Base-by-base conservation (phyloP, 2,113 vertebrate genomes). In the Osmerus mordax region DNA sequence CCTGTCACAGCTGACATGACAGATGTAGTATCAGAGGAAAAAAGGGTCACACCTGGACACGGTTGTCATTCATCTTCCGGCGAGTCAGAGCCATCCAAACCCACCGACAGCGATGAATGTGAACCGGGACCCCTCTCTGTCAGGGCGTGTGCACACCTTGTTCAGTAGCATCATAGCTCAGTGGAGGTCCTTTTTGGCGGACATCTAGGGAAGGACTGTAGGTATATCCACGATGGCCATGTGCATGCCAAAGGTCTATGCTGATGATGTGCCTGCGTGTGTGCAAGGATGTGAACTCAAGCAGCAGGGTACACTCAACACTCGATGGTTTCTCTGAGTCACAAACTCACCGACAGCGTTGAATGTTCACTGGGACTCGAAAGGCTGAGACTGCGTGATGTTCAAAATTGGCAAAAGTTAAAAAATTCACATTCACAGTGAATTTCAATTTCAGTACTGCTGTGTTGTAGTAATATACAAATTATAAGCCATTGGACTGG, bases 311-410 rank as follows among this genome's bases (percentile, higher is more conserved):
- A 90, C 91, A 92, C 84, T 89, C 91, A 91, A 88, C 90, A 84
- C 81, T 86, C 89, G 91, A 91, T 93, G 91, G 91, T 93, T 92
- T 91, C 73, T 83, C 76, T 71, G 70, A 76, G 65, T 78, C 73
- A 80, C 93, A 97, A 96, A 97, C 94, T 96, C 95, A 96, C 95
- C 94, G 95, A 96, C 95, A 96, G 95, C 94, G 94, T 95, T 96
- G 95, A 96, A 96, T 96, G 95, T 96, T 96, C 93, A 85, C 92
- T 82, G 87, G 65, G 53, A 84, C 82, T 83, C 80, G 76, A 79
- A 70, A 70, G 81, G 79, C 47, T 60, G 12, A 29, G 6, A 67
- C n/a, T 59, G 3, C 18, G 5, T 56, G 3, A 52, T 23, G 47
- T 2, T 54, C 13, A 18, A 15, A 32, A 47, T 51, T 51, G 6